Percentiles rank a stretch among this genome's conserved stretches.
These are phyloP conservation scores for Hycleus cichorii DNA, from an alignment of 1,140 invertebrate genomes.

Conservation along the genomic window DNA sequence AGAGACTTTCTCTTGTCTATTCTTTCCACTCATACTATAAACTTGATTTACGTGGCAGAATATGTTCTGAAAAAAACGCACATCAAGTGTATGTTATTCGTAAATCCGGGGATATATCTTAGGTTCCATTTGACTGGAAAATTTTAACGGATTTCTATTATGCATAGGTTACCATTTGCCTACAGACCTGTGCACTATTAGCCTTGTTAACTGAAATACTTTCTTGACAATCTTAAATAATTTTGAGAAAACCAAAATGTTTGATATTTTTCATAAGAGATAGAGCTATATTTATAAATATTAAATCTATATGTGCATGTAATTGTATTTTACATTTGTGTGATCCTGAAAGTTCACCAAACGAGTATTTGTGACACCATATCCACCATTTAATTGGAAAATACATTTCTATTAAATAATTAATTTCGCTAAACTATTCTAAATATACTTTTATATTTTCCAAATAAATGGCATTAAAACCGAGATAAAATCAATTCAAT, in stretches of 20 bases:
- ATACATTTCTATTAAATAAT: neutral
- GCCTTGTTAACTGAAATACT: constrained; percentile 26
- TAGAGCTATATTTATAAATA: constrained; percentile 4
- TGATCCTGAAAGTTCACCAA: constrained; percentile 6
- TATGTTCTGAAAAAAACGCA: neutral
- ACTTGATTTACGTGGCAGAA: constrained; percentile 6
- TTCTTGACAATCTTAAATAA: constrained; percentile 31
- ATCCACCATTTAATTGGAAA: neutral
- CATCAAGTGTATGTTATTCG: too few relatives aligned
- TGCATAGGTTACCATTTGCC: constrained; percentile 8
- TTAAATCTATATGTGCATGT: constrained; percentile 27
- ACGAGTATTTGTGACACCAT: neutral
- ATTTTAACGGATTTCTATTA: neutral
- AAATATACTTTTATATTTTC: neutral
- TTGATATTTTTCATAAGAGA: constrained; percentile 31
- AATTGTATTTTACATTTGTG: constrained; percentile 11
- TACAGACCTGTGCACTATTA: constrained; percentile 21
- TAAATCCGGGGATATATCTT: neutral
- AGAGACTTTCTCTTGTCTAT: neutral
- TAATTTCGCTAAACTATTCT: neutral
- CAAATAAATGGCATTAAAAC: neutral
- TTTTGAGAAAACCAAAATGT: constrained; percentile 19
- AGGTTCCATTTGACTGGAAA: constrained; percentile 7
- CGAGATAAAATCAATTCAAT: neutral
- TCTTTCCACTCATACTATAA: neutral